Percentiles rank a stretch among this genome's conserved stretches.
These are phyloP conservation scores for Tetraneura akinire DNA, from an alignment of 1,140 invertebrate genomes.

Conservation along the genomic window DNA sequence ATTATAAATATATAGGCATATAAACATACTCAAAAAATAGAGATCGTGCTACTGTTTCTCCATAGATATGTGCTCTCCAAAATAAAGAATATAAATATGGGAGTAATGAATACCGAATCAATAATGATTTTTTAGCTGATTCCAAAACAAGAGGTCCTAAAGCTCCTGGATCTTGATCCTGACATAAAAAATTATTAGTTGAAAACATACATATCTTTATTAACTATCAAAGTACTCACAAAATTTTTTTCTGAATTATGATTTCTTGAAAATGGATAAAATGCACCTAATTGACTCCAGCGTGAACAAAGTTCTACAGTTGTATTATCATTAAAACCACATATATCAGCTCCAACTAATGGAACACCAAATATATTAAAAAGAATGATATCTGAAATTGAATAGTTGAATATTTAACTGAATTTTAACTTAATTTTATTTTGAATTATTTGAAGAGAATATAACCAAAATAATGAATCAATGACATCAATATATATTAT, in stretches of 20 bases:
- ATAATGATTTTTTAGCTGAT: slow-evolving; percentile 67
- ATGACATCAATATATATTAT: too few species aligned
- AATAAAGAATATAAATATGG: slow-evolving; percentile 84
- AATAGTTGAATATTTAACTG: too few species aligned
- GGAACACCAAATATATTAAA: slow-evolving; percentile 84
- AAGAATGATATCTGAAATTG: slow-evolving; percentile 69
- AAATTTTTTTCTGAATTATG: slow-evolving; percentile 76
- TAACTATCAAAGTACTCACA: slow-evolving; percentile 60
- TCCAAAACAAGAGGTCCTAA: slow-evolving; percentile 69
- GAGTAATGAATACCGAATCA: slow-evolving; percentile 72
- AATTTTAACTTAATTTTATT: too few species aligned
- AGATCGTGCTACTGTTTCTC: slow-evolving; percentile 74
- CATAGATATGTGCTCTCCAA: slow-evolving; percentile 70
- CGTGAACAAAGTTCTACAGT: slow-evolving; percentile 73
- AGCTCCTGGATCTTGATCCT: slow-evolving; percentile 80
- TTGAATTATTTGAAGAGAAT: too few species aligned
- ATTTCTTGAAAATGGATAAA: slow-evolving; percentile 85
- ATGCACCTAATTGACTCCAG: slow-evolving; percentile 83
- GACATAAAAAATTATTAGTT: neutral
- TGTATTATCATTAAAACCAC: slow-evolving; percentile 81
- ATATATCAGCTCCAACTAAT: slow-evolving; percentile 87
- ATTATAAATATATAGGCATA: neutral
- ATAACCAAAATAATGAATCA: too few species aligned
- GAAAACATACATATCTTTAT: neutral
- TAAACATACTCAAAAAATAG: slow-evolving; percentile 76